These are phyloP conservation scores for Tineola bisselliella DNA, from an alignment of 2,888 invertebrate genomes.

Conservation along the genomic window DNA sequence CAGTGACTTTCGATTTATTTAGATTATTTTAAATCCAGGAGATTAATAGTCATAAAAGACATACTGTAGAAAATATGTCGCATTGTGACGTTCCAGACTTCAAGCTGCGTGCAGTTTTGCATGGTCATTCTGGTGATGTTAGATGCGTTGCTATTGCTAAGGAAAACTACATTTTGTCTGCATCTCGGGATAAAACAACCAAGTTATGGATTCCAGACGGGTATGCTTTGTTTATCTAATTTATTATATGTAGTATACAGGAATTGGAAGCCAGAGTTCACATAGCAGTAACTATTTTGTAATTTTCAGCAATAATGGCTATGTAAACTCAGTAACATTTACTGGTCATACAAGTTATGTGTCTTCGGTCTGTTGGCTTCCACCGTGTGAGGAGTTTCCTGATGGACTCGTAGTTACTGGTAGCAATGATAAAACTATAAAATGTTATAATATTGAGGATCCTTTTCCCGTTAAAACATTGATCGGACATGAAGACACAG, in stretches of 20 bases:
- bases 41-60: too few species aligned
- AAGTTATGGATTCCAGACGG: slow-evolving; percentile 86
- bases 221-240: slow-evolving; percentile 41
- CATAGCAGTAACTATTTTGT: too few species aligned
- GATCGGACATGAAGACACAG: slow-evolving; percentile 81
- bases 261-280: too few species aligned
- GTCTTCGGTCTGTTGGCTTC: slow-evolving; percentile 80
- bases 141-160: slow-evolving; percentile 74
- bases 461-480: slow-evolving; percentile 74
- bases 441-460: slow-evolving; percentile 79
- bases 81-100: slow-evolving; percentile 60
- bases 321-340: slow-evolving; percentile 73
- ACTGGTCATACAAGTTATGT: slow-evolving; percentile 89
- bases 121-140: slow-evolving; percentile 88
- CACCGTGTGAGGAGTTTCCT: slow-evolving; percentile 74
- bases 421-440: slow-evolving; percentile 86
- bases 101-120: slow-evolving; percentile 80
- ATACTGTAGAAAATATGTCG: background rate
- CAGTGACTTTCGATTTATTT: too few species aligned
- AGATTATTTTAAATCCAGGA: background rate
- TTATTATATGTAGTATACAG: too few species aligned
- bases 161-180: slow-evolving; percentile 82
- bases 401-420: slow-evolving; percentile 87
- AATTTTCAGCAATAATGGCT: slow-evolving; percentile 65
- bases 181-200: slow-evolving; percentile 88